Evolutionary conservation across 1,140 invertebrate species (phyloP).

Genomic region (Leptoteleia sp.): DNA sequence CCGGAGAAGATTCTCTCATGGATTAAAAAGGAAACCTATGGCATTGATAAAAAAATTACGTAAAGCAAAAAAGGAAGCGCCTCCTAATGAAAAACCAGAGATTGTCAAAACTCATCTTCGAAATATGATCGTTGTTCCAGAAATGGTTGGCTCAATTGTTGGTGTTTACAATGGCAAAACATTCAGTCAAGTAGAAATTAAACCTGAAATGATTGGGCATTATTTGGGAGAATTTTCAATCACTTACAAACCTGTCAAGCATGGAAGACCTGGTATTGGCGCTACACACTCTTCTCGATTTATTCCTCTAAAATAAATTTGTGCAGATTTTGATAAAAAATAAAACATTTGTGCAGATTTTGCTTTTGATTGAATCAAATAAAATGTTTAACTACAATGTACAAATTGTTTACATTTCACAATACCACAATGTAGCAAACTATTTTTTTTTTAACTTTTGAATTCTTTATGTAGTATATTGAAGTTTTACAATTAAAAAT

Average conservation of each 20-base stretch:
- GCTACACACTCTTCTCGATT: conserved; percentile 99
- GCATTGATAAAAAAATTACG: conserved; percentile 96
- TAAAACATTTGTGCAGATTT: no score
- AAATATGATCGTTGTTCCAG: conserved; percentile 99
- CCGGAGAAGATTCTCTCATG: conserved; percentile 94
- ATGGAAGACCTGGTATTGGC: conserved; percentile 99
- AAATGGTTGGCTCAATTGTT: conserved; percentile 99
- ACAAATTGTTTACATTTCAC: no score
- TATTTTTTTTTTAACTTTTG: no score
- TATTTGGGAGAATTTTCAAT: conserved; percentile 99
- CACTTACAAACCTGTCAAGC: conserved; percentile 99
- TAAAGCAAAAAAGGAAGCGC: conserved; percentile 97
- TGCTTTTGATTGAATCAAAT: no score
- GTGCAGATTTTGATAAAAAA: no score
- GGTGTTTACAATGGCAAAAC: conserved; percentile 99
- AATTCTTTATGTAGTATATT: no score
- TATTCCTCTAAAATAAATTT: conserved; percentile 99
- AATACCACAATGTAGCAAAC: no score
- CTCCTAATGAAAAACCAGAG: conserved; percentile 98
- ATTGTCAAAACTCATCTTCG: conserved; percentile 99
- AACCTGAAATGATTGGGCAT: conserved; percentile 99
- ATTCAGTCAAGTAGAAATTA: conserved; percentile 99
- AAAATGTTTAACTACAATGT: no score
- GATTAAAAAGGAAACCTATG: conserved; percentile 98
- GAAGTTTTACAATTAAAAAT: no score